Evolutionary conservation across 1,140 invertebrate species (phyloP).

Genomic region (Calephelis nemesis): DNA sequence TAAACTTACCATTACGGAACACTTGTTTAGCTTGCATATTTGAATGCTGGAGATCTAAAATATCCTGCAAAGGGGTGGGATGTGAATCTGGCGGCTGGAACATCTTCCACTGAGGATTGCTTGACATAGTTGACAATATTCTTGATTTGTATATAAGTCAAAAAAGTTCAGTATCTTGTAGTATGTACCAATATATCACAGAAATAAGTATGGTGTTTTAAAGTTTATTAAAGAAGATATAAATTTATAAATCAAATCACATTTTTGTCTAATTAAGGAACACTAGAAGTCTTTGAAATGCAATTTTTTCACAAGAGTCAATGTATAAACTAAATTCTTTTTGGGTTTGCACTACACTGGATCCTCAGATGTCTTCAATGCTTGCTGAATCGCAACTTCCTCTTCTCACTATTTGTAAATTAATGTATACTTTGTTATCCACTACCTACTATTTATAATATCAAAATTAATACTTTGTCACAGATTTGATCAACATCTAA

Average conservation of each 20-base stretch:
- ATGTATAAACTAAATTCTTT: constrained; percentile 63
- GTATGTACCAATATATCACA: constrained; percentile 71
- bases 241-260: constrained; percentile 66
- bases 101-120: constrained; percentile 94
- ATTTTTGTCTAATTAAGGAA: constrained; percentile 61
- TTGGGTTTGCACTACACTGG: constrained; percentile 72
- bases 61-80: constrained; percentile 69
- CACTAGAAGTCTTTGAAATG: constrained; percentile 51
- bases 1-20: constrained; percentile 70
- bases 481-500: constrained; percentile 22
- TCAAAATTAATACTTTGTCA: constrained; percentile 27
- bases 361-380: constrained; percentile 95
- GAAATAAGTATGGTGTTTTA: constrained; percentile 61
- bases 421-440: constrained; percentile 35
- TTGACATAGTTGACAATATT: constrained; percentile 82
- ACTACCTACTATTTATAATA: constrained; percentile 32
- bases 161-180: constrained; percentile 55
- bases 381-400: constrained; percentile 85
- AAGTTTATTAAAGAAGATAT: constrained; percentile 51
- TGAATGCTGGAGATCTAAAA: constrained; percentile 72
- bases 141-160: constrained; percentile 64
- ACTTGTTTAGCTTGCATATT: constrained; percentile 71
- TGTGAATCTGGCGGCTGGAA: constrained; percentile 90
- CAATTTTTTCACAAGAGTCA: constrained; percentile 64
- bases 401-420: constrained; percentile 14